Evolutionary conservation across 1,140 invertebrate species (phyloP).

Genomic region (Calliphora vicina): DNA sequence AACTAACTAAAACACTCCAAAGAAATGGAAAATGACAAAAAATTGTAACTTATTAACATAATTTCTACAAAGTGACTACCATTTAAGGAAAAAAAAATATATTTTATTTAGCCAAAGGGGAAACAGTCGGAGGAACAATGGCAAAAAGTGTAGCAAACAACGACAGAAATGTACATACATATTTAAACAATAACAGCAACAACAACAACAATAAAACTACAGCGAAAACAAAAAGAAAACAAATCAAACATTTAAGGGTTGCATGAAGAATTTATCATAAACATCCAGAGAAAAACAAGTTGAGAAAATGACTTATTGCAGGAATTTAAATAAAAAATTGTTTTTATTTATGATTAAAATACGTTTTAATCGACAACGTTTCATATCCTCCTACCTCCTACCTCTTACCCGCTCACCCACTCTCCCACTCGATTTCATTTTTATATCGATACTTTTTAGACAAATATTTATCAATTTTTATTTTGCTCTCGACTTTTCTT

Average conservation of each 20-base stretch:
- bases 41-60: constrained; percentile 4
- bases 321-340: background rate
- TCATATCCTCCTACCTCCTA: background rate
- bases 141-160: background rate
- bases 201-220: background rate
- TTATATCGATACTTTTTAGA: background rate
- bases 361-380: background rate
- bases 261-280: background rate
- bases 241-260: background rate
- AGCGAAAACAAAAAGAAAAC: background rate
- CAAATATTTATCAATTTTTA: background rate
- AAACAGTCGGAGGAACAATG: background rate
- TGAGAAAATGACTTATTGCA: background rate
- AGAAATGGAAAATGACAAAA: background rate
- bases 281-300: background rate
- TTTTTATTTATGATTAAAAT: background rate
- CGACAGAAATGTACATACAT: background rate
- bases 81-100: background rate
- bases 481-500: background rate
- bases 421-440: background rate
- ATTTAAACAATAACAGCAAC: background rate
- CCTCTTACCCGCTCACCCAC: no score
- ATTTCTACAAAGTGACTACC: constrained; percentile 8
- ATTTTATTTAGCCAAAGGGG: background rate
- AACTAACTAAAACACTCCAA: no score